A percentile compares a stretch with the other conserved stretches of the same genome.
phyloP scores from a whole-genome alignment of 1,140 invertebrate species.

The Hylaeus anthracinus region DNA sequence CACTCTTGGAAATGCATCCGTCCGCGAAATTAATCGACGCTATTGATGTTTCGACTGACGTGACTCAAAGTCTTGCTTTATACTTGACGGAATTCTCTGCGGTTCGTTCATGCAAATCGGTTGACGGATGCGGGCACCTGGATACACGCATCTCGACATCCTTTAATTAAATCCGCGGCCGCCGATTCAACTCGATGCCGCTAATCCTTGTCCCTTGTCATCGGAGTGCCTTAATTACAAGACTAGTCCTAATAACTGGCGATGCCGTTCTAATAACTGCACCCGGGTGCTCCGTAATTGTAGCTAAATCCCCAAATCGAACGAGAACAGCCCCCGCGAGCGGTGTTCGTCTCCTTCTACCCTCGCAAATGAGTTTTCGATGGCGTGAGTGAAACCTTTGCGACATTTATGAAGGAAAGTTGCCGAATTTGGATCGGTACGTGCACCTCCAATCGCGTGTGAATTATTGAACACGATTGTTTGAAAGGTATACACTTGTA shows the following conservation, averaged over 20 bases:
- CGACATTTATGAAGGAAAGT: neutral
- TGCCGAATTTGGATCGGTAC: too few species aligned
- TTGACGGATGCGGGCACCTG: slow-evolving; percentile 36
- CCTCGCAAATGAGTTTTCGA: slow-evolving; percentile 25
- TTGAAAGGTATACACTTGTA: too few species aligned
- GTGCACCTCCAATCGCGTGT: too few species aligned
- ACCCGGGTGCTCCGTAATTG: slow-evolving; percentile 45
- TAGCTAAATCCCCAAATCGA: slow-evolving; percentile 52
- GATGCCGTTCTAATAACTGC: slow-evolving; percentile 65
- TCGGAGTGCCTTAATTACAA: slow-evolving; percentile 63
- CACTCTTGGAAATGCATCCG: neutral
- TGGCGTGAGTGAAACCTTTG: neutral
- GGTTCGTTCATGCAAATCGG: slow-evolving; percentile 52
- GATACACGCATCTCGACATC: slow-evolving; percentile 42
- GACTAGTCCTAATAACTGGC: slow-evolving; percentile 57
- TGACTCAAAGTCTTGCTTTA: neutral
- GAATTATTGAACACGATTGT: too few species aligned
- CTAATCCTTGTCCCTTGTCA: slow-evolving; percentile 62
- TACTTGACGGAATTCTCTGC: slow-evolving; percentile 25
- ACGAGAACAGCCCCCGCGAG: slow-evolving; percentile 32
- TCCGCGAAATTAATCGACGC: neutral
- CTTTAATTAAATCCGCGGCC: slow-evolving; percentile 67
- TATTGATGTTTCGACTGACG: neutral
- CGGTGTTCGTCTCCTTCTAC: slow-evolving; percentile 17
- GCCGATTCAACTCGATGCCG: slow-evolving; percentile 59